phyloP scores from a whole-genome alignment of 2,113 vertebrate species.

The Puntigrus tetrazona region DNA sequence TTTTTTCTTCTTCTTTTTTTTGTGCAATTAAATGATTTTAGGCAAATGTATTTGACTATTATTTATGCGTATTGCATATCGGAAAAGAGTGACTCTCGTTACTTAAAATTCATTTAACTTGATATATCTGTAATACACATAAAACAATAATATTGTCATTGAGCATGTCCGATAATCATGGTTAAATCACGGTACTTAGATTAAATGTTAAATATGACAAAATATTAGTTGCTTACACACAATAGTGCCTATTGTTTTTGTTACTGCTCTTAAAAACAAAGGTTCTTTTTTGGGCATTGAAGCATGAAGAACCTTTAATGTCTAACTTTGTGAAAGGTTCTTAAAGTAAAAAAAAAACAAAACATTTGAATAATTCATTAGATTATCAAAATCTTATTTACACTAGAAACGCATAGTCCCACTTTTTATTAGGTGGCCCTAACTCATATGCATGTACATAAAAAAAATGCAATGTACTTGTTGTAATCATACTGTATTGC shows the following conservation, averaged over 20 bases:
- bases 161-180: neutral
- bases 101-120: neutral
- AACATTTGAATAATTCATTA: no score
- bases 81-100: neutral
- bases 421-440: no score
- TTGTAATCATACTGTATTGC: no score
- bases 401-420: no score
- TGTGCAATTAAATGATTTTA: neutral
- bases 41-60: neutral
- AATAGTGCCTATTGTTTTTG: neutral
- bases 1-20: neutral
- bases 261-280: neutral
- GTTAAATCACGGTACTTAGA: neutral
- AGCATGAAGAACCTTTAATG: neutral
- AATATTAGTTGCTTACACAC: neutral
- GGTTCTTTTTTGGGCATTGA: neutral
- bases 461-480: no score
- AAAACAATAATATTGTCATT: neutral
- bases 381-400: neutral
- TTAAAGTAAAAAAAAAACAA: no score
- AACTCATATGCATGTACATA: no score
- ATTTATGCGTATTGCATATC: neutral
- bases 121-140: neutral
- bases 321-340: no score
- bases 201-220: no score